Evolutionary conservation across 2,797 vertebrate genomes (phyloP).

Genomic region (Anniella stebbinsi): DNA sequence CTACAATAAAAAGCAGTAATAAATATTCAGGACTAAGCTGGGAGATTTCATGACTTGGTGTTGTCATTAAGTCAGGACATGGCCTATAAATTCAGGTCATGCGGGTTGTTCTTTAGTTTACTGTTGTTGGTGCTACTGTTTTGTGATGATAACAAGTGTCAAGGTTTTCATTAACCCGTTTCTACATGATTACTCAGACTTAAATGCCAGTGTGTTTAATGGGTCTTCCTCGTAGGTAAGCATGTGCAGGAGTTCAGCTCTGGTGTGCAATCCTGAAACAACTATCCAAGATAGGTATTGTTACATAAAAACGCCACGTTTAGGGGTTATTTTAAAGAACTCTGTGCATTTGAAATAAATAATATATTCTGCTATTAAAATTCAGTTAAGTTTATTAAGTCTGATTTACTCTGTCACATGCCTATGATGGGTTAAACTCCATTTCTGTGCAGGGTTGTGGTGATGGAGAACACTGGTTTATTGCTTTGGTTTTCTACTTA

Average conservation of each 20-base stretch:
- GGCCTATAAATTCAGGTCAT: background rate
- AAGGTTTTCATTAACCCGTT: background rate
- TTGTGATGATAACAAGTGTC: background rate
- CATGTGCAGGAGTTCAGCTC: background rate
- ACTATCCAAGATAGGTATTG: background rate
- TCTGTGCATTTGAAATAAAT: background rate
- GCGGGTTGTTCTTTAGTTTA: background rate
- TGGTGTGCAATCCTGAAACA: background rate
- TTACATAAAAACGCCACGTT: background rate
- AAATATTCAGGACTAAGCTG: background rate
- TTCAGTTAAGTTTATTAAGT: background rate
- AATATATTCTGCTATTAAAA: background rate
- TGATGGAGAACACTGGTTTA: background rate
- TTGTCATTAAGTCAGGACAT: background rate
- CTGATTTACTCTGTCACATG: background rate
- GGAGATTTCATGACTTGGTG: background rate
- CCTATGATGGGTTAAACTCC: background rate
- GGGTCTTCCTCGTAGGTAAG: background rate
- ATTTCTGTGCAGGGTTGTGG: background rate
- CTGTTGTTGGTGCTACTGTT: background rate
- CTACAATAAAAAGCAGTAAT: constrained; percentile 1
- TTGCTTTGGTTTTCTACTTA: background rate
- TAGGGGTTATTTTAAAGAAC: background rate
- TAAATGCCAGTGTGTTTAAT: background rate
- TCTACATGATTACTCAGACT: background rate